Base-by-base conservation (phyloP, 2,113 vertebrate genomes). In the Saccopteryx leptura region DNA sequence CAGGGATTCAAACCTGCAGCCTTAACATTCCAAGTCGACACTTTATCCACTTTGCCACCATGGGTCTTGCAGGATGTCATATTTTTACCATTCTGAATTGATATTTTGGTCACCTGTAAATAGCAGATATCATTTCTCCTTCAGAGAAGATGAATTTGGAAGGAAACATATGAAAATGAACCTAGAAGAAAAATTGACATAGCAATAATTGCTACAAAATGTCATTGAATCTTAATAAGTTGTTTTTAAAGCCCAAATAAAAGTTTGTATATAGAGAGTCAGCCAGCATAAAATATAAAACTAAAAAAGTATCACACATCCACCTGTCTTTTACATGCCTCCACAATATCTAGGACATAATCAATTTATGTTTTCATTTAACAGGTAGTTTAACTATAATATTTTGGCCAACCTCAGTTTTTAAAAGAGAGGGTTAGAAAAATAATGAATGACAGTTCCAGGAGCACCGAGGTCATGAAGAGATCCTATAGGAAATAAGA, bases 141-240 rank as follows among this genome's bases (percentile, higher is more conserved):
- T 97, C 24, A 75, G 50, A 69, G 24, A 56, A 48, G 9, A 4
- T 56, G 48, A 76, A 80, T 81, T 74, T 83, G 66, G 92, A 95
- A 74, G 76, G 31, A 60, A 33, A 14, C 9, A 14, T n/a, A 39
- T 23, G 56, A 66, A 5, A 89, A 81, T n/a, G 23, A 88, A 58
- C 13, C 9, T 26, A 61, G 9, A 48, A 0, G 65, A 88, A 80
- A 15, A 82, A 2, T 39, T 50, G 50, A 72, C 13, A 68, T 1
- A 61, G 13, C 4, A 74, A 79, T 33, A n/a, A 72, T 61, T 50
- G 19, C 54, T 83, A 82, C 18, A 88, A 94, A 48, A 83, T 21
- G 5, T 65, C 61, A 88, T 3, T 52, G 19, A 93, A 31, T 61
- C 19, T n/a, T 78, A 68, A 52, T 39, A 33, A 90, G 61, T 63